Evolutionary conservation across 2,113 vertebrate species (phyloP).

Genomic region (Myanophis thanlyinensis): DNA sequence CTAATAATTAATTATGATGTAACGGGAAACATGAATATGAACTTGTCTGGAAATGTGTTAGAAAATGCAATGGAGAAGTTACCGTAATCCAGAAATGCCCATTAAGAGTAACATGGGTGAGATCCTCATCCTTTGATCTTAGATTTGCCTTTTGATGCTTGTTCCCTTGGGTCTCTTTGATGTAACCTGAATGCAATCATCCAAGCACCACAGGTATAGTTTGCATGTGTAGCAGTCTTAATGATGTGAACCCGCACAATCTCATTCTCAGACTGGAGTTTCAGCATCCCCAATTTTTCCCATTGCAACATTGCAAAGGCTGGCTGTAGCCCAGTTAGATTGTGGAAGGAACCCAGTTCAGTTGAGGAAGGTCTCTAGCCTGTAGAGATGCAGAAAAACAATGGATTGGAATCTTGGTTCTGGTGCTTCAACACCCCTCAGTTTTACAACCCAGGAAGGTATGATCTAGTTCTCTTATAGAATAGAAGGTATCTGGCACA

Average conservation of each 20-base stretch:
- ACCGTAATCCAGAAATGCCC: background rate
- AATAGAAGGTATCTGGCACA: background rate
- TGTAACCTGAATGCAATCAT: background rate
- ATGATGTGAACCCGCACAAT: background rate
- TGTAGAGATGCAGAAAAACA: background rate
- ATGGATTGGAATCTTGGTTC: background rate
- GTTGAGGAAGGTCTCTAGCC: background rate
- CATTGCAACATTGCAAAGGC: background rate
- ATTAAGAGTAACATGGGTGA: background rate
- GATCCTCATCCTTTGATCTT: background rate
- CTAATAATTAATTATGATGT: background rate
- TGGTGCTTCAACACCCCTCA: background rate
- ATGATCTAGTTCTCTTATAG: background rate
- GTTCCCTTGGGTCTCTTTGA: background rate
- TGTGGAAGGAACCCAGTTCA: background rate
- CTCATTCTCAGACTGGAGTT: background rate
- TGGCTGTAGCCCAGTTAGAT: background rate
- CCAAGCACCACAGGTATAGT: background rate
- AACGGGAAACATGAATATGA: background rate
- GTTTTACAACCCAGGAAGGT: background rate
- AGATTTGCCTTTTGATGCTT: background rate
- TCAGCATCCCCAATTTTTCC: background rate
- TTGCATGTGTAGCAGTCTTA: background rate
- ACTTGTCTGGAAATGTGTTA: background rate
- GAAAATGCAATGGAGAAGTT: background rate